A percentile compares a stretch with the other conserved stretches of the same genome.
Conservation (phyloP, 1,140 invertebrate genomes). For the Trachymyrmex cornetzi region DNA sequence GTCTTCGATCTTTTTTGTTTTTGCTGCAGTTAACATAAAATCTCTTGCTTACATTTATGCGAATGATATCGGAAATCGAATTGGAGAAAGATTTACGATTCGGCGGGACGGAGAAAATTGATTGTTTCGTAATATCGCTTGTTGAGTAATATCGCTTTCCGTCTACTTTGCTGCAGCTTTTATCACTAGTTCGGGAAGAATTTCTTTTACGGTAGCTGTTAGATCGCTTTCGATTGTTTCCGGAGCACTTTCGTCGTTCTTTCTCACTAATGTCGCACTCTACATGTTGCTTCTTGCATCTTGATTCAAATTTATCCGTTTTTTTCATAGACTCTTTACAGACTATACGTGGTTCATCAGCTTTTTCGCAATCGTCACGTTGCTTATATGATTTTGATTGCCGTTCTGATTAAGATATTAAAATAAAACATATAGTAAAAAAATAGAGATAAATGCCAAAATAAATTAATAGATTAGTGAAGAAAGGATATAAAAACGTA, state of each 20-base stretch:
- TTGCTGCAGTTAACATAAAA: slow-evolving; percentile 28
- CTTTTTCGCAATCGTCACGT: not conserved
- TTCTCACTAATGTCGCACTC: not conserved
- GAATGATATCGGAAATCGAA: slow-evolving; percentile 16
- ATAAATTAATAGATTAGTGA: not conserved
- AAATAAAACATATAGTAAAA: not conserved
- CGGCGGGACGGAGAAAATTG: not conserved
- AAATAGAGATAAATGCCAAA: not conserved
- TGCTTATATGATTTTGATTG: not conserved
- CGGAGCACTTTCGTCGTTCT: not conserved
- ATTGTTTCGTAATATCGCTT: slow-evolving; percentile 15
- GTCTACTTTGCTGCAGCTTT: not conserved
- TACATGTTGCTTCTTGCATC: not conserved
- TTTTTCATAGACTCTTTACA: not conserved
- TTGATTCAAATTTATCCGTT: not conserved
- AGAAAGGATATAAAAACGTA: not conserved
- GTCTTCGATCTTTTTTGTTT: not conserved
- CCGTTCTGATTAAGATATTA: not conserved
- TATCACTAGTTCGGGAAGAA: not conserved
- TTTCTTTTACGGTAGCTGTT: not conserved
- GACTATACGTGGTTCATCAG: not conserved
- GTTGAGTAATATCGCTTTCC: slow-evolving; percentile 14
- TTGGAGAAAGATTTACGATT: not conserved
- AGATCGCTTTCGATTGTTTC: not conserved
- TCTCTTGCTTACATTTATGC: not conserved